Evolutionary conservation across 2,797 vertebrate genomes (phyloP), one percentile per base, ranked within the genome.

Genomic region (Synaphobranchus kaupii): DNA sequence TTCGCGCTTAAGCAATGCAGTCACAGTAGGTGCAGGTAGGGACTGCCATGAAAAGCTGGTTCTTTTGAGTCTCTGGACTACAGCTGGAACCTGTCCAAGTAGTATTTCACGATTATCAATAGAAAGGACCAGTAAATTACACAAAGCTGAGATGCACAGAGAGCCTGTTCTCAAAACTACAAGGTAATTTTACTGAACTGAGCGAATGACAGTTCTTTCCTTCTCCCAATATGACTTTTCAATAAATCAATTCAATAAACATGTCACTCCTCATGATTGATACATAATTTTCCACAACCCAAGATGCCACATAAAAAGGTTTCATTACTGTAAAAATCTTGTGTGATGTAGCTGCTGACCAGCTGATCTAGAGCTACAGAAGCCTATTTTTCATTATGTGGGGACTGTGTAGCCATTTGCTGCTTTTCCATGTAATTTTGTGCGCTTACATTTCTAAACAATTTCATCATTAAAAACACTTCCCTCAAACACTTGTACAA

Each of bases 1-100:
- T 85, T 87, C 8, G 34, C 48, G 86, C 85, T 83, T 52, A 80
- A 88, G 25, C 82, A 48, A n/a, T 50, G 85, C 87, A 88, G 84
- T 88, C 52, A 88, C 81, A 31, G 4, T n/a, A 52, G 22, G 20
- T n/a, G 39, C 39, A 48, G 71, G 71, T 39, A 60, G 39, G 50
- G 78, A 84, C 82, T 84, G 44, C 20, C n/a, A 81, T 82, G 73
- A 86, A 17, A 71, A 85, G 58, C 31, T 48, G 20, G 13, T 12
- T 25, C 54, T 7, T 22, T 9, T 44, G 58, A 85, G 52, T 17
- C 54, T 5, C 44, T 80, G 31, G 22, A 85, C n/a, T 47, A 13
- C 68, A 66, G n/a, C 34, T 17, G 52, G 68, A 81, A 28, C 68
- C 82, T 58, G 58, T 78, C 50, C 71, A n/a, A 20, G 22, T n/a